Percentiles rank a stretch among this genome's conserved stretches.
phyloP scores from a whole-genome alignment of 2,113 vertebrate species.

The Centropus bengalensis region DNA sequence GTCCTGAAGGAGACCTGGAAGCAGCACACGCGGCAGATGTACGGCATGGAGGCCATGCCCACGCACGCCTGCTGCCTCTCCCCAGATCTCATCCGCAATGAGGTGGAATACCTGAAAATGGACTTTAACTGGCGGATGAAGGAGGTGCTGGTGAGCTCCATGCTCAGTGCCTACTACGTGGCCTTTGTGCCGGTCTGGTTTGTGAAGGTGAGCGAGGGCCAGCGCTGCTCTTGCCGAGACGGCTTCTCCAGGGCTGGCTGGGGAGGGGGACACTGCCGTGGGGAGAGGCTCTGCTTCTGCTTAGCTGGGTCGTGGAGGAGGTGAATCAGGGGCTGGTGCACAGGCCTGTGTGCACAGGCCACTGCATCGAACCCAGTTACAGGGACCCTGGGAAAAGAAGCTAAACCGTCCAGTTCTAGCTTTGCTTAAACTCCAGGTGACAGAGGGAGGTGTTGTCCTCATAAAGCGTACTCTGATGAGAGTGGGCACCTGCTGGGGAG shows the following conservation, averaged over 20 bases:
- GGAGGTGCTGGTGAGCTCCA: constrained; percentile 97
- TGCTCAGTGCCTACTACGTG: constrained; percentile 98
- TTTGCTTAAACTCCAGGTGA: not conserved
- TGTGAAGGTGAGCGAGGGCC: constrained; percentile 86
- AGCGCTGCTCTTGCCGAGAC: not conserved
- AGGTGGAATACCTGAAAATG: constrained; percentile 96
- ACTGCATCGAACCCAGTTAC: not conserved
- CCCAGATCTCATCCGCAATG: constrained; percentile 93
- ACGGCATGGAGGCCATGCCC: constrained; percentile 90
- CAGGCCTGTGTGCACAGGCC: not conserved
- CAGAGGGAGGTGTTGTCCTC: not conserved
- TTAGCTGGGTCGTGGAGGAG: not conserved
- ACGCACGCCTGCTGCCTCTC: constrained; percentile 98
- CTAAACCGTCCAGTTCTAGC: not conserved
- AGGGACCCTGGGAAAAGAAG: not conserved
- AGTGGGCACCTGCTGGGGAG: not conserved
- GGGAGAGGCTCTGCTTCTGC: not conserved
- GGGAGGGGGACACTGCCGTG: not conserved
- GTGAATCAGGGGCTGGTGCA: not conserved
- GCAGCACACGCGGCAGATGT: constrained; percentile 92
- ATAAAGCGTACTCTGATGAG: not conserved
- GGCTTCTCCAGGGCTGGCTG: not conserved
- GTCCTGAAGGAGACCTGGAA: constrained; percentile 96
- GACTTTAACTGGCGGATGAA: constrained; percentile 99
- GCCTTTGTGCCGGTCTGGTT: constrained; percentile 99